phyloP scores from a whole-genome alignment of 2,113 vertebrate genomes.

The Rhinoderma darwinii region DNA sequence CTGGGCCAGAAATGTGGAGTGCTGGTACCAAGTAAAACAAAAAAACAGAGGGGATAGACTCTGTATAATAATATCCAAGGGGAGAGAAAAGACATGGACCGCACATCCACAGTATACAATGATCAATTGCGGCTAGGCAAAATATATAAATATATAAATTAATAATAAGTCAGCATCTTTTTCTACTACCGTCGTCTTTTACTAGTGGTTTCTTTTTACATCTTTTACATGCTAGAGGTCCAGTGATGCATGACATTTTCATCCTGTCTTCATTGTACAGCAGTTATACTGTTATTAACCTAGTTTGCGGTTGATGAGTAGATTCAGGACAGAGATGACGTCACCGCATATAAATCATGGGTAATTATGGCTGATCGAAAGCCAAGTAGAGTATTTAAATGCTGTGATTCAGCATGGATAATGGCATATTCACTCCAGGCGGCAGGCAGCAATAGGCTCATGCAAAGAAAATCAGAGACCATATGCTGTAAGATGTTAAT shows the following conservation, averaged over 20 bases:
- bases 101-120: too few species aligned
- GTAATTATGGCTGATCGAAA: conserved; percentile 15
- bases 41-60: too few species aligned
- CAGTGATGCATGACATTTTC: not conserved
- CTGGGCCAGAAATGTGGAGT: too few species aligned
- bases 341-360: conserved; percentile 4
- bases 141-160: too few species aligned
- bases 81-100: too few species aligned
- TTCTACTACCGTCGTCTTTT: not conserved
- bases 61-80: too few species aligned
- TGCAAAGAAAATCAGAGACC: not conserved
- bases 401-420: conserved; percentile 9
- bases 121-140: too few species aligned
- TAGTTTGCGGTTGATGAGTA: not conserved
- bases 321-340: not conserved
- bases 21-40: too few species aligned
- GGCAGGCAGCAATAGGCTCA: not conserved
- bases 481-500: not conserved
- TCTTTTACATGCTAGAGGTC: too few species aligned
- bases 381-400: conserved; percentile 18
- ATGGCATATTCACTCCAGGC: not conserved
- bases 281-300: conserved; percentile 11
- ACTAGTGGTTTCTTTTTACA: not conserved
- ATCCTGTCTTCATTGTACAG: not conserved
- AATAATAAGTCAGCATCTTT: not conserved